Base-by-base conservation (phyloP, 1,140 invertebrate genomes). In the Drosophila nigromelanica region DNA sequence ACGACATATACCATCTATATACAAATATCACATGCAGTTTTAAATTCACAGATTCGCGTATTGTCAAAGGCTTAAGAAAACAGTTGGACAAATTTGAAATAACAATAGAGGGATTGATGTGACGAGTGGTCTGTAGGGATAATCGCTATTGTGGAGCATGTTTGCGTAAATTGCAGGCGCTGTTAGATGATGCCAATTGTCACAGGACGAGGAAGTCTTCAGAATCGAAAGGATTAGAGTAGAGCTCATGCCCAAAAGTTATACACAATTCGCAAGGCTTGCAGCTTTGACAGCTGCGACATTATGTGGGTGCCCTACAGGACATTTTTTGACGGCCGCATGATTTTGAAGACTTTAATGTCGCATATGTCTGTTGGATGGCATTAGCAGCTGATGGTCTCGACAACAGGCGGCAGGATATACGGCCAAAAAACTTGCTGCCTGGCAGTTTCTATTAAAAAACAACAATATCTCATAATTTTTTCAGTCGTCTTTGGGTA, bases 401-500 rank as follows among this genome's bases (percentile, higher is more conserved):
- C 45, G 8, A 37, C 67, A 12, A 30, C 67, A 59, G 77, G 45
- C 68, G 58, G 70, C 81, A 85, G 80, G 79, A 85, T 76, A 80
- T 47, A 51, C 11, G 42, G 7, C 24, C 12, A 56, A 40, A 21
- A 45, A 56, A 56, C 6, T 33, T 24, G 45, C 14, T 66, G 55
- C 27, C 27, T 27, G 27, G 27, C 27, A 47, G 18, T 15, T 59
- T 60, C 71, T 73, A 62, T 54, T 45, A 50, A 69, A 62, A 69
- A 56, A 51, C 56, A 63, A 80, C 62, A 73, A 69, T 72, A 76
- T 68, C 58, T 71, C 78, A 83, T 82, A 42, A 76, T 82, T 83
- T 79, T 80, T 81, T 66, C 45, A 37, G 10, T 58, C 14, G 27
- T 15, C 24, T 72, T 54, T 59, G 7, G 39, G 24, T 21, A 48